A percentile compares a stretch with the other conserved stretches of the same genome.
Evolutionary conservation across 2,113 vertebrate species (phyloP).

Genomic region (Macrotus californicus): DNA sequence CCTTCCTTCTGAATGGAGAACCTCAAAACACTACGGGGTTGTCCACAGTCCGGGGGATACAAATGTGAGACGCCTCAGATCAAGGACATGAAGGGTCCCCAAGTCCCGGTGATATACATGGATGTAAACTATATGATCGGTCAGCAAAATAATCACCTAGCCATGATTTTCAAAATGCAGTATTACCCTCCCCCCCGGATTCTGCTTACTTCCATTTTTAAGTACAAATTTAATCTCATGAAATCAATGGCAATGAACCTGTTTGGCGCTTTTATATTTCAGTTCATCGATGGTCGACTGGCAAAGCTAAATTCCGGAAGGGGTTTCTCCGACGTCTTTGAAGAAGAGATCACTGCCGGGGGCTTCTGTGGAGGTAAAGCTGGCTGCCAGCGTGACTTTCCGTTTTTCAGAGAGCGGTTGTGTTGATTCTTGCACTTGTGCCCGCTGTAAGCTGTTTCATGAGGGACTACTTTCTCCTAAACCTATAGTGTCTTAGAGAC

Average conservation of each 20-base stretch:
- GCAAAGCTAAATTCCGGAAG: constrained; percentile 95
- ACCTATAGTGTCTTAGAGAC: neutral
- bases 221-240: neutral
- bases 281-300: constrained; percentile 98
- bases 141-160: too few relatives aligned
- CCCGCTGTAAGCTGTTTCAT: neutral
- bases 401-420: neutral
- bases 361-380: constrained; percentile 93
- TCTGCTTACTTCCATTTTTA: neutral
- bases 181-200: neutral
- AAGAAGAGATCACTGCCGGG: constrained; percentile 97
- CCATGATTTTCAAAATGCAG: neutral
- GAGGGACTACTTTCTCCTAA: neutral
- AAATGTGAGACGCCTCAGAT: neutral
- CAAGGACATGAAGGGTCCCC: neutral
- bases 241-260: neutral
- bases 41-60: neutral
- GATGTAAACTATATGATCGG: neutral
- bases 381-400: neutral
- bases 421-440: neutral
- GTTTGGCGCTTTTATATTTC: constrained; percentile 74
- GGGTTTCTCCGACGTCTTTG: constrained; percentile 95
- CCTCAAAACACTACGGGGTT: neutral
- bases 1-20: neutral
- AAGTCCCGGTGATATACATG: neutral